Base-by-base conservation (phyloP, 2,113 vertebrate genomes). In the Scortum barcoo region DNA sequence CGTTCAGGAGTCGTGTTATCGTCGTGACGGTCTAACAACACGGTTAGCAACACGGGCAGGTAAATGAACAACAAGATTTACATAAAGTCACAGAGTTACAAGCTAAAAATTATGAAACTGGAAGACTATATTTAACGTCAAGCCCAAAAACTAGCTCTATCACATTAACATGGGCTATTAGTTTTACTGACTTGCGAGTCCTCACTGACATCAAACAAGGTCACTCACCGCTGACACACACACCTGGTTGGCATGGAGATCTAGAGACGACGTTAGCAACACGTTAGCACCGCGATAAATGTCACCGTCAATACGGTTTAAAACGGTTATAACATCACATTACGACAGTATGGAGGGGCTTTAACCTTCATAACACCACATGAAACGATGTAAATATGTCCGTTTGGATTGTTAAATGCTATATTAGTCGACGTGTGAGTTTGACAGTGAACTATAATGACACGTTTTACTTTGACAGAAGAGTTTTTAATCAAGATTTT, bases 151-250 rank as follows among this genome's bases (percentile, higher is more conserved):
- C 26, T 2, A 14, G 2, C 46, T 9, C 0, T 7, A n/a, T 4
- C 11, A 42, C 0, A 28, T 20, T 5, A 26, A 4, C 19, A 12
- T 22, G 17, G 5, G 19, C 2, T 26, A 48, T 38, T 17, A 17
- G 8, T 2, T 51, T 44, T 26, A 5, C 4, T 60, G 19, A n/a
- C n/a, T 33, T 50, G 19, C 11, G 11, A 57, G 3, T 17, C 5
- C n/a, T n/a, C 36, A 16, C 7, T 5, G 40, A 51, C 19, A 22
- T 44, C 0, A 57, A 7, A 33, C 2, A 20, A 36, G 8, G 30
- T 20, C 20, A 92, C 89, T 86, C 80, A 90, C 86, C 87, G 17
- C 54, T 56, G 76, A 58, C 30, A 60, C 24, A n/a, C 73, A 82
- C 36, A 56, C 12, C 22, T 8, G 50, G 30, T 48, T n/a, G 14